phyloP scores from a whole-genome alignment of 2,888 invertebrate species.

The Andrena hattorfiana region DNA sequence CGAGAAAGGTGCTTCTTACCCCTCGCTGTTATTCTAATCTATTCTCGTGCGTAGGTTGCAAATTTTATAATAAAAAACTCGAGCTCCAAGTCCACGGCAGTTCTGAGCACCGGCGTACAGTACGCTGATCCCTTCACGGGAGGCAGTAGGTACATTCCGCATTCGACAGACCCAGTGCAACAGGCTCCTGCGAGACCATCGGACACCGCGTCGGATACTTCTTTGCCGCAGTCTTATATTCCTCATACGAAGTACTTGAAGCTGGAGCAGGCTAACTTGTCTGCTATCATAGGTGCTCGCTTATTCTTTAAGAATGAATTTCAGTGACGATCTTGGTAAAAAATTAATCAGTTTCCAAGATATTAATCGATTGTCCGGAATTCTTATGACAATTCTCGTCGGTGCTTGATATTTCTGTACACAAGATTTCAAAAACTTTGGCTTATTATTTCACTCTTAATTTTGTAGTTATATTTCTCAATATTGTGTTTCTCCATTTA shows the following conservation, averaged over 20 bases:
- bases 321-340: too few species aligned
- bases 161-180: constrained; percentile 51
- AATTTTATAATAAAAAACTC: constrained; percentile 95
- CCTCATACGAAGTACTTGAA: constrained; percentile 87
- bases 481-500: too few species aligned
- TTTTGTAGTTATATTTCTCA: too few species aligned
- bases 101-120: constrained; percentile 73
- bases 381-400: too few species aligned
- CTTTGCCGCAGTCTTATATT: constrained; percentile 82
- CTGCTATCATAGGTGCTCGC: constrained; percentile 90
- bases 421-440: too few species aligned
- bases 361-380: too few species aligned
- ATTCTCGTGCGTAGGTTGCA: constrained; percentile 88
- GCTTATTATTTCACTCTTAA: too few species aligned
- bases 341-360: too few species aligned
- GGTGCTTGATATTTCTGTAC: too few species aligned
- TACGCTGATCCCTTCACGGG: constrained; percentile 90
- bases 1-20: neutral
- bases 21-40: neutral
- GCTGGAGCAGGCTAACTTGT: constrained; percentile 92
- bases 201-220: constrained; percentile 59
- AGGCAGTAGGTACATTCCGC: constrained; percentile 89
- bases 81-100: constrained; percentile 80
- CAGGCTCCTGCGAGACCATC: constrained; percentile 38
- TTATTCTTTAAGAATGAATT: too few species aligned